Evolutionary conservation across 2,113 vertebrate genomes (phyloP).

Genomic region (Romanogobio albipinnatus): DNA sequence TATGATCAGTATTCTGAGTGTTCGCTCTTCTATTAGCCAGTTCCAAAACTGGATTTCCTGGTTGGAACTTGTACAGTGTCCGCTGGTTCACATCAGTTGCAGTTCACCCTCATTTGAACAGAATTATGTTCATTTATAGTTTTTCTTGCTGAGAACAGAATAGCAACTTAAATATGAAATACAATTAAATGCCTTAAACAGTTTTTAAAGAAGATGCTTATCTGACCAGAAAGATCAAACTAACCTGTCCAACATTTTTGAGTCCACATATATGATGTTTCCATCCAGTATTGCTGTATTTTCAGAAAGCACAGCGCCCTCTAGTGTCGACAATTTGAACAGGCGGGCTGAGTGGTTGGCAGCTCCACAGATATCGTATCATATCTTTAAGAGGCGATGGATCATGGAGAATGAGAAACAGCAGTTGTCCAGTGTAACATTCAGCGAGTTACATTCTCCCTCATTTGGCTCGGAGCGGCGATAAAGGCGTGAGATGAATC

Average conservation of each 20-base stretch:
- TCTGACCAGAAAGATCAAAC: conserved; percentile 17
- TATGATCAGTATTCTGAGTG: not conserved
- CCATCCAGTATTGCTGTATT: not conserved
- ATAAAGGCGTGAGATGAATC: conserved; percentile 15
- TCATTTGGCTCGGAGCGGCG: not conserved
- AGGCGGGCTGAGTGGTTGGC: not conserved
- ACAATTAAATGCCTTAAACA: not conserved
- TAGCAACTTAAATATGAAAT: not conserved
- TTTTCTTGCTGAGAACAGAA: not conserved
- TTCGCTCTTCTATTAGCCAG: not conserved
- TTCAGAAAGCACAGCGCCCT: conserved; percentile 10
- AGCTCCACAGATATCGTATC: not conserved
- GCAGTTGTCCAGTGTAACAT: conserved; percentile 17
- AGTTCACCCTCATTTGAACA: not conserved
- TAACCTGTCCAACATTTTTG: not conserved
- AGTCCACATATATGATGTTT: not conserved
- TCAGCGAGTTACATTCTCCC: not conserved
- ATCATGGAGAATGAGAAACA: not conserved
- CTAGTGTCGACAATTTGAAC: not conserved
- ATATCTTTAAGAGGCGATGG: conserved; percentile 10
- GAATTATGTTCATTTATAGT: not conserved
- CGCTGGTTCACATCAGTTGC: not conserved
- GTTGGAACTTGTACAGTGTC: not conserved
- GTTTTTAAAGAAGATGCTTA: not conserved
- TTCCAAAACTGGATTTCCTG: not conserved